phyloP scores from a whole-genome alignment of 2,113 vertebrate species.

The Boulengeromyrus knoepffleri region DNA sequence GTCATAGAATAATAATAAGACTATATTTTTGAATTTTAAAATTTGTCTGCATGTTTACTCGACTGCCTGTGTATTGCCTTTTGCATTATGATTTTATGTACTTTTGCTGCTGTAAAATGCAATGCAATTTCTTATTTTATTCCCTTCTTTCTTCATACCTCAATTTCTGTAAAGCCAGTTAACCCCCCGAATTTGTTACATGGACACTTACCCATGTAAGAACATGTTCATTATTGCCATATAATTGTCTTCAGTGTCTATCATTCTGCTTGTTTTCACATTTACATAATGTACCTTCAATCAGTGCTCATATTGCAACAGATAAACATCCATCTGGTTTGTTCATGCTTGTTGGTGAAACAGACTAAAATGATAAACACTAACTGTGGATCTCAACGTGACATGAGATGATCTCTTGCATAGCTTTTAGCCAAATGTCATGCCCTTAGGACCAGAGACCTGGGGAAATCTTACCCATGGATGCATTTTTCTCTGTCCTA shows the following conservation, averaged over 20 bases:
- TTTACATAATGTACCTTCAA: background rate
- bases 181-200: background rate
- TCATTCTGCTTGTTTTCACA: background rate
- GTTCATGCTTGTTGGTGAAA: background rate
- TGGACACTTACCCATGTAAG: background rate
- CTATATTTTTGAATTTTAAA: background rate
- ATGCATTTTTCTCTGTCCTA: background rate
- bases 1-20: constrained; percentile 34
- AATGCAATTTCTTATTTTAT: background rate
- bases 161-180: background rate
- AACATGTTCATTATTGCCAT: background rate
- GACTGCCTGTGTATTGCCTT: background rate
- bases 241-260: background rate
- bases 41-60: background rate
- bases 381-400: background rate
- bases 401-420: background rate
- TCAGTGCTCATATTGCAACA: background rate
- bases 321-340: background rate
- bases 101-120: background rate
- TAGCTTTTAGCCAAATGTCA: background rate
- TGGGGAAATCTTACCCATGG: background rate
- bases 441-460: background rate
- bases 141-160: background rate
- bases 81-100: background rate
- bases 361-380: background rate